Conservation (phyloP, 53 echinoderm and acorn worm species). For the Glandiceps talaboti region DNA sequence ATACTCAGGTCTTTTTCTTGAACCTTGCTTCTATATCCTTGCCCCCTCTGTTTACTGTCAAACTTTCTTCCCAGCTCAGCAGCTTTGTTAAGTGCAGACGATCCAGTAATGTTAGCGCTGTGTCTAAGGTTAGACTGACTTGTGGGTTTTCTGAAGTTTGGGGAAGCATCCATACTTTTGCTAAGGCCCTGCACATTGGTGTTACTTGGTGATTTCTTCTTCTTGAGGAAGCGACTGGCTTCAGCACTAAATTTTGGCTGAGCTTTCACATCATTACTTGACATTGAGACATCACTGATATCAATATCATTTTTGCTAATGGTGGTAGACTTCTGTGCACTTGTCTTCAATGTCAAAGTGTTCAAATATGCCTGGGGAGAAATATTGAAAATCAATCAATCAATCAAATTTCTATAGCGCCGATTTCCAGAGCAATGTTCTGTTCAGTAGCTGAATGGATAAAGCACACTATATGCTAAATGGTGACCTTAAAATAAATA, state of each 20-base stretch:
- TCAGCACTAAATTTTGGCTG: neutral
- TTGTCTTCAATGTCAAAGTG: neutral
- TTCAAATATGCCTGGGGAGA: neutral
- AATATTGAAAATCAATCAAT: neutral
- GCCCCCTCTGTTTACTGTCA: constrained; percentile 9
- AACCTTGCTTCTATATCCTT: neutral
- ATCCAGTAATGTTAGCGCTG: constrained; percentile 6
- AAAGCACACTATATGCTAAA: too few species aligned
- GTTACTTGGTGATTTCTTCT: neutral
- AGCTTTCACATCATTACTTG: neutral
- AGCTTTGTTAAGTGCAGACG: constrained; percentile 33
- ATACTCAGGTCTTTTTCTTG: constrained; percentile 1
- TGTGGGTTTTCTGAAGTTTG: neutral
- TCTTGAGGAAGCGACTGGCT: neutral
- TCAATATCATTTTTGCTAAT: neutral
- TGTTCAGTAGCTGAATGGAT: too few species aligned
- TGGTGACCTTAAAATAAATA: too few species aligned
- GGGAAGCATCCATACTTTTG: neutral
- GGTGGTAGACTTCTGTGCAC: neutral
- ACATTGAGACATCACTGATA: neutral
- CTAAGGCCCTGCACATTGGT: neutral
- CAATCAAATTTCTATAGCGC: too few species aligned
- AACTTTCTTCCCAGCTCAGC: constrained; percentile 32
- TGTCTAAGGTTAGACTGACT: neutral
- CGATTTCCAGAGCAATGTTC: too few species aligned